Evolutionary conservation across 2,888 invertebrate genomes (phyloP), one percentile per base, ranked within the genome.

Genomic region (Ganaspis brasiliensis): DNA sequence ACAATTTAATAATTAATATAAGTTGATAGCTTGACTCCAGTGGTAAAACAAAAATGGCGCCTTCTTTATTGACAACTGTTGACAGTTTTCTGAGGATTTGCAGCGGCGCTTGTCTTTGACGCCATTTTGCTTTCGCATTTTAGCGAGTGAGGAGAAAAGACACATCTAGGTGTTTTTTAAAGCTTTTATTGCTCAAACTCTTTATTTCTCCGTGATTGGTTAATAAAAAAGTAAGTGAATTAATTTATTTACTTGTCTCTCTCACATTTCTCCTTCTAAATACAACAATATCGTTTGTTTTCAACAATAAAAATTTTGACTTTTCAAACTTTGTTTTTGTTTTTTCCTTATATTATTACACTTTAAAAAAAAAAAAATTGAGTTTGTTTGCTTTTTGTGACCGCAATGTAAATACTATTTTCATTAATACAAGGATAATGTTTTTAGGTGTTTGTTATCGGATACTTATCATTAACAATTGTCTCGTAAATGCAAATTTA

Each of bases 91-190:
- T 57, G 12, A 24, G 5, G 14, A 24, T 4, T n/a, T 24, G 6
- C 12, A 14, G 8, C 26, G 57, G 21, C 26, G 57, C 26, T 26
- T 26, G 24, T 55, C 55, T 55, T 57, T 16, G 9, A 19, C n/a
- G 52, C 52, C 52, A 52, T 52, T 52, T 52, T 52, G 52, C 19
- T 16, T 52, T 52, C 52, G 16, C 52, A 19, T 52, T 52, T 52
- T 52, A 1, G 16, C 2, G 19, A 19, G 6, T 8, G 16, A 16
- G 19, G 45, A 45, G 14, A 52, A 52, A 16, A 16, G 9, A 9
- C 10, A n/a, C n/a, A n/a, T n/a, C n/a, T n/a, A n/a, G n/a, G n/a
- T n/a, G n/a, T n/a, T n/a, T n/a, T n/a, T 19, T n/a, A 5, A 52
- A 52, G 2, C 6, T 12, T n/a, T n/a, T n/a, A n/a, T 40, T 40